Conservation (phyloP, 2,113 vertebrate species). For the Silurus glanis region DNA sequence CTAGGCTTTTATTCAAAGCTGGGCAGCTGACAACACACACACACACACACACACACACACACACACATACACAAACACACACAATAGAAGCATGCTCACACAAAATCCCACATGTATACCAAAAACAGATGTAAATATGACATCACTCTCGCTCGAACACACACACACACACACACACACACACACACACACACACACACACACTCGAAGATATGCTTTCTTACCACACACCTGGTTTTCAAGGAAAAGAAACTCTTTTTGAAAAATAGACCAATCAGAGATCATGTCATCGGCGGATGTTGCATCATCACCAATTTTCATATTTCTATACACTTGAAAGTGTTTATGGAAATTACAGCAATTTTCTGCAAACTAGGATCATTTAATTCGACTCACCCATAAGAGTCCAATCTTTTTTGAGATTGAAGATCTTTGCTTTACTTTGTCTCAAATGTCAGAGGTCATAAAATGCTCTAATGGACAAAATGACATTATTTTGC, state of each 20-base stretch:
- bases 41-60: conserved; percentile 20
- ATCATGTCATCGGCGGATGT: neutral
- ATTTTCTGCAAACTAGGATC: neutral
- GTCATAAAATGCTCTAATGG: neutral
- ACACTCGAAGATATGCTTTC: neutral
- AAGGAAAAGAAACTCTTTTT: neutral
- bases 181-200: neutral
- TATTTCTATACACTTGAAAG: neutral
- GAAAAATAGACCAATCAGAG: neutral
- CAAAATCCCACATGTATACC: neutral
- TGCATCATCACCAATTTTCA: neutral
- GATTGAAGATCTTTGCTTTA: neutral
- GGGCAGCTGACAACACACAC: neutral
- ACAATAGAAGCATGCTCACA: neutral
- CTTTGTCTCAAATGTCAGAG: neutral
- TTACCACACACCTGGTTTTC: neutral
- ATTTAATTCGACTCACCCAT: neutral
- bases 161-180: neutral
- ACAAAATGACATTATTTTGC: neutral
- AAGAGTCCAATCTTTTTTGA: neutral
- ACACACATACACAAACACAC: conserved; percentile 2
- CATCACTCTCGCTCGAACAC: neutral
- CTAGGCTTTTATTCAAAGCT: neutral
- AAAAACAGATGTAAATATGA: conserved; percentile 25
- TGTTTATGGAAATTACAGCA: neutral